phyloP scores from a whole-genome alignment of 2,113 vertebrate genomes.

The Actenoides hombroni region DNA sequence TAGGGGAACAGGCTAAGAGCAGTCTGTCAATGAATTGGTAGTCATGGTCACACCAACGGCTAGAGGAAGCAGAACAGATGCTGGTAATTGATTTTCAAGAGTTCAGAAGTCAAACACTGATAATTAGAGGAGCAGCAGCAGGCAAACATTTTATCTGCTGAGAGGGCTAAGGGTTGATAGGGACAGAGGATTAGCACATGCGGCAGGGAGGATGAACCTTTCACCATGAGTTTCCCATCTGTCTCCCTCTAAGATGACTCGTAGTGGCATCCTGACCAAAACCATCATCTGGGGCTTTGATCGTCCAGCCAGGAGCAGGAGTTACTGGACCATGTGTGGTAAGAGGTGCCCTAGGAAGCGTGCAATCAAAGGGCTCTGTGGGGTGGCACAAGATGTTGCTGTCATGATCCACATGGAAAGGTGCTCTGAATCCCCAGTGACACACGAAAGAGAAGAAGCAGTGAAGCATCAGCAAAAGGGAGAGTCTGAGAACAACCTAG shows the following conservation, averaged over 20 bases:
- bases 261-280: not conserved
- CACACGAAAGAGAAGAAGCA: not conserved
- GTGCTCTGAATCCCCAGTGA: not conserved
- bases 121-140: conserved; percentile 18
- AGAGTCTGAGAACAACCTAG: not conserved
- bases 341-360: not conserved
- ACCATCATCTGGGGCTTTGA: not conserved
- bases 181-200: not conserved
- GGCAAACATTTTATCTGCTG: conserved; percentile 1
- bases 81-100: conserved; percentile 30
- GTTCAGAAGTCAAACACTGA: conserved; percentile 17
- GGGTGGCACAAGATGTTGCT: not conserved
- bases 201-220: not conserved
- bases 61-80: conserved; percentile 11
- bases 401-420: not conserved
- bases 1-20: not conserved
- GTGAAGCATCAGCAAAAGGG: not conserved
- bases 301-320: not conserved
- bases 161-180: not conserved
- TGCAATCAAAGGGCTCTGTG: not conserved
- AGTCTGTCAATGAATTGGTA: not conserved
- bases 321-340: not conserved
- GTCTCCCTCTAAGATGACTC: not conserved
- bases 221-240: not conserved
- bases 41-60: not conserved